Conservation (phyloP, 2,888 invertebrate genomes). For the Bugulina stolonifera region DNA sequence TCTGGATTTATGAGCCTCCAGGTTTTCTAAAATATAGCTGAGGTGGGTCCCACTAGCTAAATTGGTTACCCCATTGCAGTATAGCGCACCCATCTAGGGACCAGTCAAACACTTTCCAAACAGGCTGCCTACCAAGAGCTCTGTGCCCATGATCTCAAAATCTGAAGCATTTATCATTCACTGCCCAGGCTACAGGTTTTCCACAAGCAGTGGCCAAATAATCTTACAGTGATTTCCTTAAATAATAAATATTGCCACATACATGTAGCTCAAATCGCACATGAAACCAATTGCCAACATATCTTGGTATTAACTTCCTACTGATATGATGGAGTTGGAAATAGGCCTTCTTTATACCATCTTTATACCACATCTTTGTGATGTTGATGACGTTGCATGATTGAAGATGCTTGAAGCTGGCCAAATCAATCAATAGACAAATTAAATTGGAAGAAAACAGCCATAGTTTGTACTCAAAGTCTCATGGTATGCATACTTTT, state of each 20-base stretch:
- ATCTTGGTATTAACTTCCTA: neutral
- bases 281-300: neutral
- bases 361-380: neutral
- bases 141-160: neutral
- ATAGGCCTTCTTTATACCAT: neutral
- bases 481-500: too few relatives aligned
- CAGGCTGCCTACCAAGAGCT: neutral
- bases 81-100: neutral
- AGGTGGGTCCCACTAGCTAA: neutral
- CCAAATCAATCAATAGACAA: too few relatives aligned
- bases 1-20: neutral
- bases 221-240: neutral
- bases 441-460: too few relatives aligned
- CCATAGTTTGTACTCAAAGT: too few relatives aligned
- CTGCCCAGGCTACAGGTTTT: neutral
- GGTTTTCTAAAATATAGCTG: neutral
- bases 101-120: neutral
- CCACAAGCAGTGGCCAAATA: neutral
- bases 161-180: neutral
- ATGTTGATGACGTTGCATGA: too few relatives aligned
- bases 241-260: neutral
- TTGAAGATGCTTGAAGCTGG: too few relatives aligned
- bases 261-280: neutral
- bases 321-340: neutral
- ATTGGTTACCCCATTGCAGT: neutral